Evolutionary conservation across 2,888 invertebrate genomes (phyloP), one percentile per base, ranked within the genome.

Genomic region (Neoitamus cyanurus): DNA sequence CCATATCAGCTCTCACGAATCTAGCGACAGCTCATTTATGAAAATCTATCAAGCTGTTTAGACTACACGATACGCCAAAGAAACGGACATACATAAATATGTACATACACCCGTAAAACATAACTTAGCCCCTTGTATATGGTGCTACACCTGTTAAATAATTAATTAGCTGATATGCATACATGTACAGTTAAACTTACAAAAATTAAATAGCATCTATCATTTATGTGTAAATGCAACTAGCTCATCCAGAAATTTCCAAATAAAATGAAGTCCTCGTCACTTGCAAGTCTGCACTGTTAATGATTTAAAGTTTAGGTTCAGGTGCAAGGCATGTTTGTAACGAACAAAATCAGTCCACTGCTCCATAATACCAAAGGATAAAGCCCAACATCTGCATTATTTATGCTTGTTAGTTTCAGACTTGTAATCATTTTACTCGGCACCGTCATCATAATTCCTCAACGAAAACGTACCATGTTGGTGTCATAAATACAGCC

Each of bases 371-470:
- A 37, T 37, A 9, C 13, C 3, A 42, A 42, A 3, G 42, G 3
- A n/a, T n/a, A 42, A n/a, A 42, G n/a, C 3, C 1, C 4, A 42
- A n/a, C 42, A 42, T 42, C 37, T 75, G 36, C 42, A 42, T 37
- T 75, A 75, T 75, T 42, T 37, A 36, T 36, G 75, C 75, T 75
- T 75, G 36, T 75, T 75, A 72, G 34, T 34, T 72, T 72, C 36
- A 75, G 42, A 75, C 36, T 37, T 37, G 75, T 75, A 37, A 75
- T 37, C 20, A 75, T 75, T 75, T 72, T 72, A 72, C 31, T 75
- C 75, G 37, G 20, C 42, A 4, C 13, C 37, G 25, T 13, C 9
- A 72, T 75, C 34, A 75, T 37, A 75, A 75, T 75, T 75, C 31
- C 25, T 30, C 30, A 30, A 3, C 68, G 5, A 25, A 31, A n/a